Percentiles rank a stretch among this genome's conserved stretches.
Evolutionary conservation across 2,113 vertebrate genomes (phyloP).

Genomic region (Hypocryptadius cinnamomeus): DNA sequence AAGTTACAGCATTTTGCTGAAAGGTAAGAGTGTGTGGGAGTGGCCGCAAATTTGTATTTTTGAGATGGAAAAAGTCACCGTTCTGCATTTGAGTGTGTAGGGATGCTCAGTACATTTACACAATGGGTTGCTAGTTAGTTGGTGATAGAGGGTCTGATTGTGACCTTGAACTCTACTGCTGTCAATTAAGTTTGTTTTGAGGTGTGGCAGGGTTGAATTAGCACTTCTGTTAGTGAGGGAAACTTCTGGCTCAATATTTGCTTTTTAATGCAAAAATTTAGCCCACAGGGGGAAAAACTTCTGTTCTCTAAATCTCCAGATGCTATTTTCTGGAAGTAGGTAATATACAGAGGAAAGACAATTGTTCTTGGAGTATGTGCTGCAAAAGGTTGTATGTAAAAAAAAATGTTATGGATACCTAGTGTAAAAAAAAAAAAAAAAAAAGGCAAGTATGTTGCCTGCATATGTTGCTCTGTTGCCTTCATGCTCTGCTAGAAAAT

Average conservation of each 20-base stretch:
- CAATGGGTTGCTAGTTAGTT: background rate
- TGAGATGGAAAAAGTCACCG: background rate
- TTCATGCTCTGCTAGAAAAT: background rate
- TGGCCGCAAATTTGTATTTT: background rate
- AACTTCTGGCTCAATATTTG: background rate
- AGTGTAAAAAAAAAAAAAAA: background rate
- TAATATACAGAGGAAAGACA: background rate
- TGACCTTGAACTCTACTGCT: background rate
- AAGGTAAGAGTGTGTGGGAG: background rate
- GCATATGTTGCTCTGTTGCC: no score
- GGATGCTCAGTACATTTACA: background rate
- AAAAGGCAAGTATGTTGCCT: background rate
- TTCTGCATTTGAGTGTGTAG: background rate
- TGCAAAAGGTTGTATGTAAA: background rate
- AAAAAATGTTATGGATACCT: background rate
- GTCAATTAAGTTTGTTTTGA: background rate
- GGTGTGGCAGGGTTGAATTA: background rate
- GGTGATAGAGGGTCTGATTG: background rate
- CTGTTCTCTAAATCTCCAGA: background rate
- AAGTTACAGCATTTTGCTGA: background rate
- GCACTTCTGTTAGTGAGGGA: background rate
- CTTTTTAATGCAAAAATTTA: constrained; percentile 1
- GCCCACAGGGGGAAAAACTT: background rate
- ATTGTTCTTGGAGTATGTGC: background rate
- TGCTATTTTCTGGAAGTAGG: background rate